phyloP scores from a whole-genome alignment of 2,113 vertebrate species.

The Lipophrys pholis region DNA sequence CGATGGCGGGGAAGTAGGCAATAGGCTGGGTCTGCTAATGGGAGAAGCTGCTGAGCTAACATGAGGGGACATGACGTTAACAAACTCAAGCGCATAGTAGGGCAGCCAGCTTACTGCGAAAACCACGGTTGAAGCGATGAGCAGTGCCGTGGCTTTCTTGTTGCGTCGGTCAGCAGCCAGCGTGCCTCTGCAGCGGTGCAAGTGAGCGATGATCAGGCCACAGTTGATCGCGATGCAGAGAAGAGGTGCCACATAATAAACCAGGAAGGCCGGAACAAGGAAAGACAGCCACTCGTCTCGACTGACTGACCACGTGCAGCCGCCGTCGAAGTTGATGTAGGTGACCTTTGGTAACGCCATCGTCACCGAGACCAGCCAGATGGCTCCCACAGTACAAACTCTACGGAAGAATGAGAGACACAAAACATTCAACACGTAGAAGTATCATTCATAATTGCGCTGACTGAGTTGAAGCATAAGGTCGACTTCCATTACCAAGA shows the following conservation, averaged over 20 bases:
- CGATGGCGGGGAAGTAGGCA: conserved; percentile 6
- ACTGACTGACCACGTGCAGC: conserved; percentile 74
- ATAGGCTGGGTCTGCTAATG: background rate
- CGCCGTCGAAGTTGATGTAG: conserved; percentile 72
- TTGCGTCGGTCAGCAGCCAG: conserved; percentile 69
- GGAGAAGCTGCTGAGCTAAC: conserved; percentile 64
- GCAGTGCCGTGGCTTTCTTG: conserved; percentile 76
- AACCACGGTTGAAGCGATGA: conserved; percentile 70
- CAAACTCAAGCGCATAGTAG: conserved; percentile 78
- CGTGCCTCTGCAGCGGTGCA: conserved; percentile 58
- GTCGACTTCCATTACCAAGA: too few species aligned
- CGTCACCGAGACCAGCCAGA: conserved; percentile 74
- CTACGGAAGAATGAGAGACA: conserved; percentile 36
- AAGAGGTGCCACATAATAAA: conserved; percentile 76
- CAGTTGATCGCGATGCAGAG: conserved; percentile 75
- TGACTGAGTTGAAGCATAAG: too few species aligned
- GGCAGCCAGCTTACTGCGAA: conserved; percentile 79
- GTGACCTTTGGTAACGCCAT: conserved; percentile 80
- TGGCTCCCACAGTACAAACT: conserved; percentile 55
- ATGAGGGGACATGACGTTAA: conserved; percentile 66
- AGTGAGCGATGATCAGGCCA: conserved; percentile 73
- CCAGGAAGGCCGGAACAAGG: conserved; percentile 77
- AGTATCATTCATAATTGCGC: too few species aligned
- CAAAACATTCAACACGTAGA: background rate
- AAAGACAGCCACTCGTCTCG: conserved; percentile 73